Percentiles rank a stretch among this genome's conserved stretches.
Conservation (phyloP, 2,113 vertebrate genomes). For the Sialia sialis region DNA sequence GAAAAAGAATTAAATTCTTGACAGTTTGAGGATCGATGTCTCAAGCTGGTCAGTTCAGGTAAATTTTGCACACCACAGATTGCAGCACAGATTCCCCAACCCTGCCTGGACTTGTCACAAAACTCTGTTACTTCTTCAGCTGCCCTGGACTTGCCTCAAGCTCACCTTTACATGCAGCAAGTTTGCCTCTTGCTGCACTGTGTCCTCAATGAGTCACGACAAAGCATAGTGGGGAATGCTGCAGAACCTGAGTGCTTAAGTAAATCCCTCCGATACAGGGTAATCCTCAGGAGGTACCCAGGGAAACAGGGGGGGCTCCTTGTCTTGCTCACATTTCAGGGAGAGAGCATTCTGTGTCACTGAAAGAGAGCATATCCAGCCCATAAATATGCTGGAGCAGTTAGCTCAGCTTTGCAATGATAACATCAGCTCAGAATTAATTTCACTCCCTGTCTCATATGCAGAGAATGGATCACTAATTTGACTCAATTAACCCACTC, state of each 20-base stretch:
- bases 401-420: background rate
- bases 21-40: background rate
- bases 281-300: background rate
- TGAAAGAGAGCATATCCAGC: background rate
- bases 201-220: background rate
- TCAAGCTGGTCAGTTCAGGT: background rate
- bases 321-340: background rate
- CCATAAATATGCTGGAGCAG: background rate
- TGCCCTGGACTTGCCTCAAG: background rate
- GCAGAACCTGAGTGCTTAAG: background rate
- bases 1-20: background rate
- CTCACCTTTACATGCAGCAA: background rate
- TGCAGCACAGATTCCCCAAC: background rate
- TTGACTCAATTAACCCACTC: background rate
- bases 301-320: background rate
- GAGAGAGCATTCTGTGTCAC: background rate
- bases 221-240: background rate
- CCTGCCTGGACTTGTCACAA: background rate
- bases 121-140: background rate
- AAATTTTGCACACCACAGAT: background rate
- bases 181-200: background rate
- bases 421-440: background rate
- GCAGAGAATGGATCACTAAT: background rate
- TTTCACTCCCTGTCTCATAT: background rate
- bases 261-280: background rate